phyloP scores from a whole-genome alignment of 2,888 invertebrate species.

The Parnassius glacialis region DNA sequence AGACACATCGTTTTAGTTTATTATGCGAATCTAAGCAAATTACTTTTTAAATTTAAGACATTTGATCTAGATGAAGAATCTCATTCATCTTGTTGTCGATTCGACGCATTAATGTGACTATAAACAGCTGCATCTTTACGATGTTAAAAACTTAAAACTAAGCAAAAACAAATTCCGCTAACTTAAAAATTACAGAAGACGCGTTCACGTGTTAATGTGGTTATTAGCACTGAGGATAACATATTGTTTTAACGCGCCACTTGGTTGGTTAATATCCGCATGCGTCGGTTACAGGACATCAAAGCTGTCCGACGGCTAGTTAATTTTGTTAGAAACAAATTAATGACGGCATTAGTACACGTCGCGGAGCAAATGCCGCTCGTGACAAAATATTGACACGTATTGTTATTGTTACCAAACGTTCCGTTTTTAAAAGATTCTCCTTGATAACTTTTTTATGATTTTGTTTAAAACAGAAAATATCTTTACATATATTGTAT shows the following conservation, averaged over 20 bases:
- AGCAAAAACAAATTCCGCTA: no score
- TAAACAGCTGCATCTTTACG: no score
- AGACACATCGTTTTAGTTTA: no score
- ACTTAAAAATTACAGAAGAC: constrained; percentile 35
- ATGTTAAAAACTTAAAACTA: no score
- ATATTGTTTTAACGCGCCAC: constrained; percentile 50
- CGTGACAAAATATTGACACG: constrained; percentile 80
- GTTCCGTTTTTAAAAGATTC: background rate
- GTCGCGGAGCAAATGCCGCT: constrained; percentile 66
- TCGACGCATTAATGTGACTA: no score
- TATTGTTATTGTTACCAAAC: constrained; percentile 24
- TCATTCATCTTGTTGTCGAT: no score
- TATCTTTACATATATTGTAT: no score
- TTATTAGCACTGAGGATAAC: constrained; percentile 32
- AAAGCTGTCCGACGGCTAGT: constrained; percentile 58
- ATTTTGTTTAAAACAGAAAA: no score
- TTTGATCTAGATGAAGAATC: no score
- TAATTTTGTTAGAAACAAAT: constrained; percentile 74
- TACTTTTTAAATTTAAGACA: no score
- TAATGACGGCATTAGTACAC: constrained; percentile 73
- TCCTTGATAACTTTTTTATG: background rate
- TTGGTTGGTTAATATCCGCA: constrained; percentile 37
- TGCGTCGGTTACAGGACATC: constrained; percentile 58
- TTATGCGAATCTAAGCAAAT: no score
- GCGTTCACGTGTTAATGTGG: constrained; percentile 44